These are phyloP conservation scores for Myotis pilosus DNA, from an alignment of 2,797 vertebrate genomes.

Conservation along the genomic window DNA sequence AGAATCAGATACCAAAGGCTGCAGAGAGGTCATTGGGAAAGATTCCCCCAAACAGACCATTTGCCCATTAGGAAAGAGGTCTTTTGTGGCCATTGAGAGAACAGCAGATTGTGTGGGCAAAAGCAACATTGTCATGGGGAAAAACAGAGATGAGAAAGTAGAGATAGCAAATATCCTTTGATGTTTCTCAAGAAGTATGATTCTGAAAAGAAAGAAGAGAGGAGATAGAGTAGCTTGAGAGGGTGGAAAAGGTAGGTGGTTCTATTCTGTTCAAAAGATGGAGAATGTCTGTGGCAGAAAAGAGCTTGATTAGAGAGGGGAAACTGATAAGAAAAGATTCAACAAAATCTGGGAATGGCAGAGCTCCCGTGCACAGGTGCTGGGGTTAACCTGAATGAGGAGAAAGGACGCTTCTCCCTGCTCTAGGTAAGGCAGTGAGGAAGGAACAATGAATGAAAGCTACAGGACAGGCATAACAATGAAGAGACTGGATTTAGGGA, in stretches of 20 bases:
- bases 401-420: slow-evolving; percentile 18
- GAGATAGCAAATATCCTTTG: not conserved
- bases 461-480: not conserved
- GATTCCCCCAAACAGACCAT: not conserved
- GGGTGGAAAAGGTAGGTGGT: not conserved
- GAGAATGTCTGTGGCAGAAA: not conserved
- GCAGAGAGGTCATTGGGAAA: not conserved
- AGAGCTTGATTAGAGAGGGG: not conserved
- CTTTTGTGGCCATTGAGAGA: slow-evolving; percentile 12
- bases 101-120: not conserved
- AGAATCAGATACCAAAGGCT: not conserved
- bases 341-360: not conserved
- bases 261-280: slow-evolving; percentile 42
- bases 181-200: not conserved
- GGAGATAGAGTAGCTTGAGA: not conserved
- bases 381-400: slow-evolving; percentile 9
- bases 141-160: not conserved
- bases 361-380: not conserved
- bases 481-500: not conserved
- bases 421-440: not conserved
- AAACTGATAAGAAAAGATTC: slow-evolving; percentile 1
- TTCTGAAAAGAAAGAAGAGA: slow-evolving; percentile 7
- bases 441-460: not conserved
- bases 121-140: not conserved
- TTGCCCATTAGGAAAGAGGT: slow-evolving; percentile 23